phyloP scores from a whole-genome alignment of 2,113 vertebrate species.

The Isurus oxyrinchus region DNA sequence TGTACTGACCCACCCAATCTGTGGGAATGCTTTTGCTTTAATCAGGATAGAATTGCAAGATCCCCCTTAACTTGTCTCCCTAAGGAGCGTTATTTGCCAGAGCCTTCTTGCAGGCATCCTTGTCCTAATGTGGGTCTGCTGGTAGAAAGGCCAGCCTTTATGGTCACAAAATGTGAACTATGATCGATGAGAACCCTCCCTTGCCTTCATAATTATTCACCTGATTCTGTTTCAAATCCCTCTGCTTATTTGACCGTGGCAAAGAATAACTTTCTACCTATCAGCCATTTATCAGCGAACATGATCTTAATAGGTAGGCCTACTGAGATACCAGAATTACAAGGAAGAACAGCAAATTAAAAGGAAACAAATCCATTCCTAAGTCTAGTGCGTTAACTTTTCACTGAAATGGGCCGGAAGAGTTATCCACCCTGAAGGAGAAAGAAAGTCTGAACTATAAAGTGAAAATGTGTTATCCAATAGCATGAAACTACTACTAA shows the following conservation, averaged over 20 bases:
- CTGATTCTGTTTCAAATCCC: neutral
- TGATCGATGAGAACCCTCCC: neutral
- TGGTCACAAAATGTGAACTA: constrained; percentile 1
- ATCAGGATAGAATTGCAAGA: neutral
- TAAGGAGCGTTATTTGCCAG: neutral
- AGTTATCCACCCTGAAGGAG: neutral
- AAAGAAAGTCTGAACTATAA: neutral
- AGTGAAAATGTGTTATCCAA: neutral
- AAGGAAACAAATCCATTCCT: neutral
- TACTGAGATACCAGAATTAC: neutral
- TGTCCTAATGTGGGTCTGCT: too few relatives aligned
- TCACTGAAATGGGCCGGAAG: neutral
- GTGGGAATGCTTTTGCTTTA: neutral
- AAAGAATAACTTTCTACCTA: neutral
- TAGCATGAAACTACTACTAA: neutral
- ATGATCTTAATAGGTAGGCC: neutral
- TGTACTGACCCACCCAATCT: neutral
- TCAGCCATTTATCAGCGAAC: neutral
- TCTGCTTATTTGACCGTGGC: neutral
- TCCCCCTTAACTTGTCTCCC: neutral
- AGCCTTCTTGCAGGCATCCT: neutral
- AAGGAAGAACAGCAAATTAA: neutral
- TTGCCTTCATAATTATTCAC: neutral
- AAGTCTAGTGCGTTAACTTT: neutral
- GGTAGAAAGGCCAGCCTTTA: neutral